A percentile compares a stretch with the other conserved stretches of the same genome.
Evolutionary conservation across 2,113 vertebrate genomes (phyloP).

Genomic region (Ibidorhyncha struthersii): DNA sequence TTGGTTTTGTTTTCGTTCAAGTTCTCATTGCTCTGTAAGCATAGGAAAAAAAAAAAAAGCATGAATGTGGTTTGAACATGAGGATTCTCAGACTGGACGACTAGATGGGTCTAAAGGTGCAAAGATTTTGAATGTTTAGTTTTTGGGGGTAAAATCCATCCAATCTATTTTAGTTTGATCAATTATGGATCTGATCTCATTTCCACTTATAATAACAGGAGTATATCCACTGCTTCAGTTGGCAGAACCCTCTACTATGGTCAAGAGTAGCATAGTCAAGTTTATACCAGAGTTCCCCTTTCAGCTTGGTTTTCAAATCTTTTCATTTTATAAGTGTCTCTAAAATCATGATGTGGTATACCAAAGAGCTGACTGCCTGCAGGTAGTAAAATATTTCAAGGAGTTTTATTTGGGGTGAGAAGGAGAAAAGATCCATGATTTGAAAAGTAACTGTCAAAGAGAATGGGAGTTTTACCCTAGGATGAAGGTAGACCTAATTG

Average conservation of each 20-base stretch:
- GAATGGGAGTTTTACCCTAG: not conserved
- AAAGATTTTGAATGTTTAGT: not conserved
- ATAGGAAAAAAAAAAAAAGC: not conserved
- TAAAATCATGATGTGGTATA: not conserved
- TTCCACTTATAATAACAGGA: not conserved
- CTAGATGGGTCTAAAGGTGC: not conserved
- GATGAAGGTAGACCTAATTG: not conserved
- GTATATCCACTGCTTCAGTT: not conserved
- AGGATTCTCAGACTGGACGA: not conserved
- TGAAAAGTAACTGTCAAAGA: not conserved
- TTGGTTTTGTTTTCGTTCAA: not conserved
- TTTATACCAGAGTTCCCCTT: not conserved
- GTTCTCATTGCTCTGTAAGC: not conserved
- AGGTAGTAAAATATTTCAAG: not conserved
- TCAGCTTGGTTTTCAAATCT: not conserved
- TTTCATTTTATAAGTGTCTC: not conserved
- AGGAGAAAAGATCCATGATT: not conserved
- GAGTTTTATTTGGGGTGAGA: not conserved
- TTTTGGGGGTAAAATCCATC: not conserved
- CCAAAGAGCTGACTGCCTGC: not conserved
- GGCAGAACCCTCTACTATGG: not conserved
- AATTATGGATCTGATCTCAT: not conserved
- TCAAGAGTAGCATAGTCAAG: not conserved
- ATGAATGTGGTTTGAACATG: not conserved
- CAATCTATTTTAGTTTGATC: not conserved